Evolutionary conservation across 1,140 invertebrate species (phyloP).

Genomic region (Drosophila tani): DNA sequence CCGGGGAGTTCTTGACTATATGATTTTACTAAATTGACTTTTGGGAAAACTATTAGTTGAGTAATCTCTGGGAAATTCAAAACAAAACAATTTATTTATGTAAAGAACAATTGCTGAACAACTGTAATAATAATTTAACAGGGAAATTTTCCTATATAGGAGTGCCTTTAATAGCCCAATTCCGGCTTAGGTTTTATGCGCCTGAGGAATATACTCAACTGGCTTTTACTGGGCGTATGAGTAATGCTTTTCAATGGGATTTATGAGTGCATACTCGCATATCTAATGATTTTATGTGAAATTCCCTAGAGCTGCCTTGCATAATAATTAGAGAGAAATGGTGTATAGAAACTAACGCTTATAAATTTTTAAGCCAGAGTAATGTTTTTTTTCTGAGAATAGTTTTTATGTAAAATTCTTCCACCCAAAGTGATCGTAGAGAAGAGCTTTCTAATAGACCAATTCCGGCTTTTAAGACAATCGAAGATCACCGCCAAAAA

Average conservation of each 20-base stretch:
- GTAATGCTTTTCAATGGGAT: background rate
- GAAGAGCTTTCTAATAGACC: constrained; percentile 27
- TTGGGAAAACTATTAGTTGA: constrained; percentile 29
- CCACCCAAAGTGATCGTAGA: no score
- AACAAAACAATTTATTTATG: constrained; percentile 20
- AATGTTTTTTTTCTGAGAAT: background rate
- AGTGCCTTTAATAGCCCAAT: constrained; percentile 1
- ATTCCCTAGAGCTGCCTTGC: background rate
- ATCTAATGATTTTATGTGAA: constrained; percentile 1
- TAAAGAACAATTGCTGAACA: constrained; percentile 12
- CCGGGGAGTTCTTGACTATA: constrained; percentile 11
- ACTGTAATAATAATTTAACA: constrained; percentile 7
- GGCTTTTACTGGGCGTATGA: constrained; percentile 9
- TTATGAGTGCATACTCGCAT: background rate
- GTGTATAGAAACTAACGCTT: no score
- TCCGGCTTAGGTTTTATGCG: background rate
- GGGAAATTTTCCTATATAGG: constrained; percentile 16
- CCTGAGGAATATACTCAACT: background rate
- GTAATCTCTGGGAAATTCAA: constrained; percentile 20
- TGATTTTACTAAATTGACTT: constrained; percentile 31
- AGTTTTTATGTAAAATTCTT: constrained; percentile 5
- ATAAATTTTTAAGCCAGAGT: background rate
- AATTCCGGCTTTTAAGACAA: constrained; percentile 20
- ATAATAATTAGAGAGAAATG: constrained; percentile 1
- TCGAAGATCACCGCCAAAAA: constrained; percentile 22